Evolutionary conservation across 1,140 invertebrate species (phyloP).

Genomic region (Drosophila cardini): DNA sequence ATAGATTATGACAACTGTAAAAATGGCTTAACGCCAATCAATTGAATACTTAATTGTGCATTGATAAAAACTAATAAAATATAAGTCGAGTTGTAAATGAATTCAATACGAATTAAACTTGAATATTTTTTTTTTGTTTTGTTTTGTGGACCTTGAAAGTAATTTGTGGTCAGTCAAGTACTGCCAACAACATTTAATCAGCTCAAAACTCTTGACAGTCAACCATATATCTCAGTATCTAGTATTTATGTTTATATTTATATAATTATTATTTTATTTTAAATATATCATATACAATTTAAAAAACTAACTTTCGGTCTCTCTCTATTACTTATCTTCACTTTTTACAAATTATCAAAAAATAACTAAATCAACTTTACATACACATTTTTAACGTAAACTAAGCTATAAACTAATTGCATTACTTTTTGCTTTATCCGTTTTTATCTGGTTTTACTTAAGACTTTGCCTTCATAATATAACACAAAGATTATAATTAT

Average conservation of each 20-base stretch:
- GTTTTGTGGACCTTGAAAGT: neutral
- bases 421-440: constrained; percentile 29
- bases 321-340: constrained; percentile 36
- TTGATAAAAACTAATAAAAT: constrained; percentile 9
- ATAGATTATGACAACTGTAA: constrained; percentile 13
- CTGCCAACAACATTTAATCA: constrained; percentile 33
- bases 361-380: constrained; percentile 71
- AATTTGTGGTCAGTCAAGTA: neutral
- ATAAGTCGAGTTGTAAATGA: neutral
- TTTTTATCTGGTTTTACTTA: constrained; percentile 8
- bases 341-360: constrained; percentile 76
- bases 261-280: constrained; percentile 13
- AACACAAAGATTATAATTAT: constrained; percentile 25
- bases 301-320: constrained; percentile 63
- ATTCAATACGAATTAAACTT: neutral
- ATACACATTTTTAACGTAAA: constrained; percentile 58
- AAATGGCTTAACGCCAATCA: constrained; percentile 11
- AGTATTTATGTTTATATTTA: constrained; percentile 15
- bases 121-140: no score
- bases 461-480: constrained; percentile 15
- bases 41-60: constrained; percentile 27
- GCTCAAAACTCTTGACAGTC: constrained; percentile 32
- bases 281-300: constrained; percentile 62
- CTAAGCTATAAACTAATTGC: constrained; percentile 66
- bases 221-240: constrained; percentile 46